phyloP scores from a whole-genome alignment of 1,140 invertebrate species.

The Eufriesea mexicana region DNA sequence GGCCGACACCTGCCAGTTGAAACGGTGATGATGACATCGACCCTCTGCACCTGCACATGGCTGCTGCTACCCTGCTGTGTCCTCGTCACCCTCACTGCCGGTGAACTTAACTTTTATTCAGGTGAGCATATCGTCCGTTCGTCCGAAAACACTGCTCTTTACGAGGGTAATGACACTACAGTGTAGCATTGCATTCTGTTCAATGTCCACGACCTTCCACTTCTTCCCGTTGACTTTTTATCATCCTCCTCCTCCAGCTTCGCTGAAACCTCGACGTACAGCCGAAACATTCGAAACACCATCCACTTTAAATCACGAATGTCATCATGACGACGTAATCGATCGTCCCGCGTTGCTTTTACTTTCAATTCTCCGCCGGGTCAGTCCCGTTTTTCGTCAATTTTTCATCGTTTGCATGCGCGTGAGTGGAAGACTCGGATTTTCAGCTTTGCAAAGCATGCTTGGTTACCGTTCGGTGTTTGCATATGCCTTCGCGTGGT shows the following conservation, averaged over 20 bases:
- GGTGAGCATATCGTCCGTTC: constrained; percentile 65
- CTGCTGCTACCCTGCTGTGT: constrained; percentile 69
- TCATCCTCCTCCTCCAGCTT: background rate
- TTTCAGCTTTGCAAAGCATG: background rate
- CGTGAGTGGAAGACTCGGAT: background rate
- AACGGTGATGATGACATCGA: constrained; percentile 71
- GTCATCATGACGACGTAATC: background rate
- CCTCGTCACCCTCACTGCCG: constrained; percentile 71
- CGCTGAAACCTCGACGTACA: no score
- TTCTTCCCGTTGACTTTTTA: background rate
- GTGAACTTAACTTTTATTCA: constrained; percentile 75
- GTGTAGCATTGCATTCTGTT: background rate
- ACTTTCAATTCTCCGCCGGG: background rate
- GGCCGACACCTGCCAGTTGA: constrained; percentile 44
- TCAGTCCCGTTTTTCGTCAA: background rate
- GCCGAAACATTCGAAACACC: background rate
- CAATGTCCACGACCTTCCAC: background rate
- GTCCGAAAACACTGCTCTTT: constrained; percentile 12
- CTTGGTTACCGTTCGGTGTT: background rate
- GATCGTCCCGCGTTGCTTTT: background rate
- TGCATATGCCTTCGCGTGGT: background rate
- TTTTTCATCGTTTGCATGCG: background rate
- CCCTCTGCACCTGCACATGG: constrained; percentile 66
- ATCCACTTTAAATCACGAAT: background rate
- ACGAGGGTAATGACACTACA: constrained; percentile 42